Percentiles rank a stretch among this genome's conserved stretches.
Conservation (phyloP, 2,797 vertebrate species). For the Micrastur ruficollis region DNA sequence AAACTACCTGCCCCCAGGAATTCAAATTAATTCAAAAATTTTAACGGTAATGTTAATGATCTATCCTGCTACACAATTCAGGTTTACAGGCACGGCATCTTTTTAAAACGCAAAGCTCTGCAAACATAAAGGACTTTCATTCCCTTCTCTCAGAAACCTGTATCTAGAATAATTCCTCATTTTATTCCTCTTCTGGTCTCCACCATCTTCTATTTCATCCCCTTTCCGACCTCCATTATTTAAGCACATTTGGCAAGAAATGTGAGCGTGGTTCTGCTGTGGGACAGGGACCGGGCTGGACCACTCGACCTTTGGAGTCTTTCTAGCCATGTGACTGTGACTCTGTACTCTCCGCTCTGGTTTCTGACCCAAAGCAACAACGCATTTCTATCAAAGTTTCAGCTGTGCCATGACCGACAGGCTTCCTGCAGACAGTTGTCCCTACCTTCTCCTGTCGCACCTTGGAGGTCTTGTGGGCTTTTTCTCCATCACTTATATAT, state of each 20-base stretch:
- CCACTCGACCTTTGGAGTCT: neutral
- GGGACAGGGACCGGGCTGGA: neutral
- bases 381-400: neutral
- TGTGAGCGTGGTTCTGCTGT: neutral
- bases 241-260: neutral
- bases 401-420: neutral
- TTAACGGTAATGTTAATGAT: neutral
- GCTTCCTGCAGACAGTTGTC: neutral
- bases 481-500: neutral
- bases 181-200: neutral
- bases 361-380: neutral
- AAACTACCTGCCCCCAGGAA: neutral
- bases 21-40: neutral
- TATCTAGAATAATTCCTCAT: neutral
- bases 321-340: neutral
- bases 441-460: neutral
- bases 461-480: rapidly evolving
- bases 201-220: neutral
- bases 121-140: neutral
- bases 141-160: neutral
- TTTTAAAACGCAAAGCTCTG: neutral
- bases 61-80: neutral
- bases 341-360: neutral
- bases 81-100: neutral
- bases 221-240: neutral